Percentiles rank a stretch among this genome's conserved stretches.
phyloP scores from a whole-genome alignment of 2,113 vertebrate species.

The Saccopteryx bilineata region DNA sequence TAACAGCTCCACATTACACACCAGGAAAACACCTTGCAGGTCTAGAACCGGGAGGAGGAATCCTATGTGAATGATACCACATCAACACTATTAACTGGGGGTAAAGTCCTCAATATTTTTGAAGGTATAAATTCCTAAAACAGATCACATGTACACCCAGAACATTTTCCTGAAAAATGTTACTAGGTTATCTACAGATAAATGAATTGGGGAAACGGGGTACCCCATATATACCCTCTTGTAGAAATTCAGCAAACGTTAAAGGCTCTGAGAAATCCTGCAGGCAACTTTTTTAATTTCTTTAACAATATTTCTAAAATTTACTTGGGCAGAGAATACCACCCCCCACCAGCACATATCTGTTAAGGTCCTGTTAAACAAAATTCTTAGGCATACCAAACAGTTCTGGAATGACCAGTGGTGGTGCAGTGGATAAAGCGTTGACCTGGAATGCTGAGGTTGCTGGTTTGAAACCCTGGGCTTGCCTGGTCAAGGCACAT shows the following conservation, averaged over 20 bases:
- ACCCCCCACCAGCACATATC: neutral
- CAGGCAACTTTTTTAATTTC: neutral
- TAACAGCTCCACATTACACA: neutral
- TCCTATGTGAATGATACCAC: neutral
- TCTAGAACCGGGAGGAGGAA: neutral
- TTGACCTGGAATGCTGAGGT: too few relatives aligned
- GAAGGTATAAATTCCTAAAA: slow-evolving; percentile 11
- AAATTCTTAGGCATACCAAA: neutral
- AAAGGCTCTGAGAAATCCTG: slow-evolving; percentile 9
- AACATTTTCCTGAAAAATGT: slow-evolving; percentile 4
- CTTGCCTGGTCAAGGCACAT: too few relatives aligned
- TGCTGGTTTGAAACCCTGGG: too few relatives aligned
- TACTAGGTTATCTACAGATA: neutral
- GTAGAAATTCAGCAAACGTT: slow-evolving; percentile 11
- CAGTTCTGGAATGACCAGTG: too few relatives aligned
- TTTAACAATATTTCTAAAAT: slow-evolving; percentile 18
- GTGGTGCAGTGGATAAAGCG: too few relatives aligned
- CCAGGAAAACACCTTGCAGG: neutral
- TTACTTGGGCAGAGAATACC: neutral
- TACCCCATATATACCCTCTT: neutral
- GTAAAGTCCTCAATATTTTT: neutral
- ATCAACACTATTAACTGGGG: neutral
- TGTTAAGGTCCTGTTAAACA: neutral
- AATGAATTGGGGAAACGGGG: neutral
- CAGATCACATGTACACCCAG: neutral